Evolutionary conservation across 2,113 vertebrate species (phyloP).

Genomic region (Tichodroma muraria): DNA sequence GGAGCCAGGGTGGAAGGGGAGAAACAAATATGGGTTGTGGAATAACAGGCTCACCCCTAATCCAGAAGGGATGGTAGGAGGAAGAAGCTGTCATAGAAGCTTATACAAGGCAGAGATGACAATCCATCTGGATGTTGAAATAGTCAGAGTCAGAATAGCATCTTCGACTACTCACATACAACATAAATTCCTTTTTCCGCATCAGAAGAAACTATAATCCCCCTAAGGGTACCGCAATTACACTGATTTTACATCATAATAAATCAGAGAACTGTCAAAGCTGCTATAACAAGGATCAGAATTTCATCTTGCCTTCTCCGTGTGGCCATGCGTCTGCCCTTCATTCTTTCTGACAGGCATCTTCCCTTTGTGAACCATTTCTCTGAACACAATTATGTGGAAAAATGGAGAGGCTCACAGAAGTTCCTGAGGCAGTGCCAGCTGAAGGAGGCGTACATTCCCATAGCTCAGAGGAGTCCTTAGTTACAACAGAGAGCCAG

Average conservation of each 20-base stretch:
- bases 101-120: not conserved
- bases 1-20: not conserved
- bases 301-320: not conserved
- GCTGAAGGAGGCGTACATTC: not conserved
- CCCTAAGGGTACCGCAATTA: not conserved
- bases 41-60: not conserved
- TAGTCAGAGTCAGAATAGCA: not conserved
- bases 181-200: not conserved
- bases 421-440: not conserved
- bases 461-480: not conserved
- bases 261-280: not conserved
- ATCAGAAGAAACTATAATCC: not conserved
- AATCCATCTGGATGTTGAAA: not conserved
- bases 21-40: not conserved
- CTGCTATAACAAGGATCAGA: not conserved
- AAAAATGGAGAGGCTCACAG: not conserved
- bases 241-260: not conserved
- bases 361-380: not conserved
- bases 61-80: not conserved
- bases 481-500: not conserved
- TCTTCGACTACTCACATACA: not conserved
- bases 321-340: accelerated
- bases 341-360: not conserved
- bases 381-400: not conserved
- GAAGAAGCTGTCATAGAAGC: not conserved